These are phyloP conservation scores for Hystrix cristata DNA, from an alignment of 2,113 vertebrate species.

Conservation along the genomic window DNA sequence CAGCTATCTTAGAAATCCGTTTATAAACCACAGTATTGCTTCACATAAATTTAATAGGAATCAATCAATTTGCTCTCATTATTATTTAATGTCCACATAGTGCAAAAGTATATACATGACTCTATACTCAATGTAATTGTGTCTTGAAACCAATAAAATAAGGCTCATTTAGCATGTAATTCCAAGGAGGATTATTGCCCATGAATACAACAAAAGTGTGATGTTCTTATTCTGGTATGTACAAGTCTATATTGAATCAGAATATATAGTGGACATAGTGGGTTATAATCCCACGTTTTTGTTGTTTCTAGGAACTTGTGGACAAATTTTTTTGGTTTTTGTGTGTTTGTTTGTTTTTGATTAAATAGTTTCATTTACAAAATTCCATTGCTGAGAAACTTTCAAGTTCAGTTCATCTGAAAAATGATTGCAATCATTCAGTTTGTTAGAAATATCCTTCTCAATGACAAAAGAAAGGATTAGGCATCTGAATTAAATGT, in stretches of 20 bases:
- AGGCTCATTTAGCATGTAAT: conserved; percentile 66
- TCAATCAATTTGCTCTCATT: conserved; percentile 53
- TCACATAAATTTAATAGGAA: conserved; percentile 68
- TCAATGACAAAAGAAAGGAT: background rate
- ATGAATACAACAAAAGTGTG: background rate
- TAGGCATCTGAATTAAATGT: background rate
- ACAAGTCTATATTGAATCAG: conserved; percentile 32
- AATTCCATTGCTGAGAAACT: conserved; percentile 8
- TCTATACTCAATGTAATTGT: conserved; percentile 68
- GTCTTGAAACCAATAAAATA: conserved; percentile 66
- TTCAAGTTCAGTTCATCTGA: conserved; percentile 22
- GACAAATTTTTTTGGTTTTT: background rate
- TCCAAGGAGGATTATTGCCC: conserved; percentile 63
- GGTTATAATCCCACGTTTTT: conserved; percentile 43
- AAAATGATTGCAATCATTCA: background rate
- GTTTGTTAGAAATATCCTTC: background rate
- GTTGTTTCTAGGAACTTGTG: conserved; percentile 16
- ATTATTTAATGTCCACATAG: conserved; percentile 74
- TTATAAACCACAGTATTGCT: background rate
- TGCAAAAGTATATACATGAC: conserved; percentile 40
- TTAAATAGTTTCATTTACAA: background rate
- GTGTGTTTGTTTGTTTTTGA: background rate
- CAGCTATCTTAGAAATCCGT: conserved; percentile 44
- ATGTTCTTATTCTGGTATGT: conserved; percentile 4
- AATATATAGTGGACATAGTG: background rate